Conservation (phyloP, 2,888 invertebrate species). For the Cheilosia vernalis region DNA sequence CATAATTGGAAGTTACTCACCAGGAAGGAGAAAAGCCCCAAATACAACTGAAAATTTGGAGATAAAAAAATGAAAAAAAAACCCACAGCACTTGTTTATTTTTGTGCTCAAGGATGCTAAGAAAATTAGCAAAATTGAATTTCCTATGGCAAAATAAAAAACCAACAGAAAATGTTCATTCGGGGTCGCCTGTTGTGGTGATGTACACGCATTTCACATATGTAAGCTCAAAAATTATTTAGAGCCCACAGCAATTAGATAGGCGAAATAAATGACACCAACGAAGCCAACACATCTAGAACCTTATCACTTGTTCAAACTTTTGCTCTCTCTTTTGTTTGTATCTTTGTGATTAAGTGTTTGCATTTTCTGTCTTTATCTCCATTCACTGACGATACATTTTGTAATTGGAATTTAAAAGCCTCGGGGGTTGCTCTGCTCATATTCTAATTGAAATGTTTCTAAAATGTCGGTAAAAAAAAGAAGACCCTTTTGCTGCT, state of each 20-base stretch:
- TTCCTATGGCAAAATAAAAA: no score
- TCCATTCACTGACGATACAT: conserved; percentile 36
- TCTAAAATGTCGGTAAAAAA: conserved; percentile 10
- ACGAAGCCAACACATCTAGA: conserved; percentile 18
- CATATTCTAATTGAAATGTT: conserved; percentile 15
- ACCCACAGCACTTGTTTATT: no score
- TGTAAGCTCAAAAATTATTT: no score
- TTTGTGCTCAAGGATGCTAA: no score
- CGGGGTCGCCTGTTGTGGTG: no score
- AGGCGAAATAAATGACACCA: no score
- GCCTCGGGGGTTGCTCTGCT: not conserved
- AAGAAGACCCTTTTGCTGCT: conserved; percentile 8
- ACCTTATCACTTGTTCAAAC: conserved; percentile 50
- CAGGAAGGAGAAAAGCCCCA: not conserved
- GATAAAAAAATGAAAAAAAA: not conserved
- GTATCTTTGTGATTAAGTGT: conserved; percentile 36
- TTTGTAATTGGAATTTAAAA: conserved; percentile 46
- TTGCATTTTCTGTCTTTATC: conserved; percentile 19
- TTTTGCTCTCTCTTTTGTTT: conserved; percentile 4
- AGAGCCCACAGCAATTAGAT: no score
- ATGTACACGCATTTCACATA: no score
- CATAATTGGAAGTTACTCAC: conserved; percentile 19
- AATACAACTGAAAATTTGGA: not conserved
- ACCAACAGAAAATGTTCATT: no score
- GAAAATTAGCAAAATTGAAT: no score